Conservation (phyloP, 1,140 invertebrate genomes). For the roundworm (Caenorhabditis elegans) region WBcel235 BX284602.5:3799501-3800000, state of each 20-base stretch:
- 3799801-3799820: constrained; percentile 14
- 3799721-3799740: constrained; percentile 23
- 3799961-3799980: constrained; percentile 4
- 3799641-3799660: not conserved
- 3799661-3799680: not conserved
- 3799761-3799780: constrained; percentile 1
- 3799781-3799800: constrained; percentile 14
- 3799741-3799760: not conserved
- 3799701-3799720: constrained; percentile 17
- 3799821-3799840: constrained; percentile 32
- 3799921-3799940: constrained; percentile 15
- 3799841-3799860: not conserved
- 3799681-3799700: not conserved
- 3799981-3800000: not conserved
- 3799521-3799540: not conserved
- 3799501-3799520: constrained; percentile 26
- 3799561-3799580: constrained; percentile 1
- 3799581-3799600: constrained; percentile 28
- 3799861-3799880: not conserved
- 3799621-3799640: not conserved
- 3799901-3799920: constrained; percentile 34
- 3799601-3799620: constrained; percentile 35
- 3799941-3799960: not conserved
- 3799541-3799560: constrained; percentile 33
- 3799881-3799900: not conserved